Base-by-base conservation (phyloP, 1,140 invertebrate species). In the Pseudomyrmex flavicornis region DNA sequence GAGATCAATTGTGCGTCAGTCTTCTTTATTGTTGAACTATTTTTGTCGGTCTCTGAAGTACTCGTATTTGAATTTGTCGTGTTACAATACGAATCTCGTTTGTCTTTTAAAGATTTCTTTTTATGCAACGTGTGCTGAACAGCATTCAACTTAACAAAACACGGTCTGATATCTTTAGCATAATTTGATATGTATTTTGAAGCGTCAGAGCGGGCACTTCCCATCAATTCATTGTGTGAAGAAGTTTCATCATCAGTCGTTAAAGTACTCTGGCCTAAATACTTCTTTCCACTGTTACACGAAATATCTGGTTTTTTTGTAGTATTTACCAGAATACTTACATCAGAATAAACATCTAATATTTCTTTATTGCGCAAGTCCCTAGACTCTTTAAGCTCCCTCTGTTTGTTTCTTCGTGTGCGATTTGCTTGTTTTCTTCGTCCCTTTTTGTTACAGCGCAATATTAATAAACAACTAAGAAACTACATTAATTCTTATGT, bases 91-190 rank as follows among this genome's bases (percentile, higher is more conserved):
- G 7, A 15, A 61, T 50, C 10, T 48, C n/a, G 17, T 5, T 26
- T 59, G 48, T 52, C 9, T 44, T 22, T 52, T 20, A 13, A 12
- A 12, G 17, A 1, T 20, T 86, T 72, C 15, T 59, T 13, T 3
- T 13, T n/a, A 50, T 54, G 54, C n/a, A 44, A 10, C 10, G n/a
- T 59, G 12, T 80, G 44, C 7, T 74, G 79, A 58, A 13, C 58
- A 52, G 52, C 10, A 59, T 70, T n/a, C 22, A 86, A 69, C 22
- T 52, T 44, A 20, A 87, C 61, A 61, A n/a, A 86, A 84, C 86
- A 86, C 59, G 66, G 44, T 35, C 84, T 86, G 3, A 82, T 52
- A 46, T 79, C 44, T 12, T 50, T 9, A 9, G 35, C 15, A 7
- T 46, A 13, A 44, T 15, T 61, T 20, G 44, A 54, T 8, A 4